Percentiles rank a stretch among this genome's conserved stretches.
phyloP scores from a whole-genome alignment of 2,888 invertebrate species.

The Trisateles emortualis region DNA sequence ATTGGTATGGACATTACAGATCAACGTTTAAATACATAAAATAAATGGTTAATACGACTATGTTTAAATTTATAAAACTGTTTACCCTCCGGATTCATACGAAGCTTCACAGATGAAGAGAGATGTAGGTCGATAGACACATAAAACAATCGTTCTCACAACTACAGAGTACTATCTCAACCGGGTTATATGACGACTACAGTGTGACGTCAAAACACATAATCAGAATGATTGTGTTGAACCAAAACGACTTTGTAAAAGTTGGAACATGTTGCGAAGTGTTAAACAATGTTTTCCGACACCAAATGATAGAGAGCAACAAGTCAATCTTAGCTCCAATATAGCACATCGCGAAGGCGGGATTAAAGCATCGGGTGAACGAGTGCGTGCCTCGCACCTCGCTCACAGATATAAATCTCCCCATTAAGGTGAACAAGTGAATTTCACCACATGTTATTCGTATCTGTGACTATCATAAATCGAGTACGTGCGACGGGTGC shows the following conservation, averaged over 20 bases:
- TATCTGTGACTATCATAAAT: slow-evolving; percentile 62
- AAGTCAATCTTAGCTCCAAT: slow-evolving; percentile 43
- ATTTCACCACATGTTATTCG: slow-evolving; percentile 63
- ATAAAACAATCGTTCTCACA: slow-evolving; percentile 50
- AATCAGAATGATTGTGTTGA: slow-evolving; percentile 5
- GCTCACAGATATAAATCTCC: slow-evolving; percentile 54
- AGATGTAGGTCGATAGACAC: slow-evolving; percentile 58
- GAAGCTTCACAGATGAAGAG: slow-evolving; percentile 53
- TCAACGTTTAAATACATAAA: slow-evolving; percentile 30
- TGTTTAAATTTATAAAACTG: slow-evolving; percentile 47
- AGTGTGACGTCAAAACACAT: slow-evolving; percentile 13
- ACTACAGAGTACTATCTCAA: slow-evolving; percentile 20
- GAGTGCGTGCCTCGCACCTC: slow-evolving; percentile 24
- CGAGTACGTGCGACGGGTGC: slow-evolving; percentile 52
- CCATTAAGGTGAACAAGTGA: slow-evolving; percentile 62
- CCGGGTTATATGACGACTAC: slow-evolving; percentile 1
- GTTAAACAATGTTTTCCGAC: slow-evolving; percentile 13
- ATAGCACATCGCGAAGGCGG: slow-evolving; percentile 34
- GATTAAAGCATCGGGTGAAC: slow-evolving; percentile 43
- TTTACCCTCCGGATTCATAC: slow-evolving; percentile 50
- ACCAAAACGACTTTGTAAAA: slow-evolving; percentile 7
- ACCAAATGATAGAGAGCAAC: slow-evolving; percentile 34
- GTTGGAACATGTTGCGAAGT: neutral
- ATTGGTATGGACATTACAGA: slow-evolving; percentile 18
- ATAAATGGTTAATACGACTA: slow-evolving; percentile 32